These are phyloP conservation scores for Pandion haliaetus DNA, from an alignment of 2,113 vertebrate species.

Conservation along the genomic window DNA sequence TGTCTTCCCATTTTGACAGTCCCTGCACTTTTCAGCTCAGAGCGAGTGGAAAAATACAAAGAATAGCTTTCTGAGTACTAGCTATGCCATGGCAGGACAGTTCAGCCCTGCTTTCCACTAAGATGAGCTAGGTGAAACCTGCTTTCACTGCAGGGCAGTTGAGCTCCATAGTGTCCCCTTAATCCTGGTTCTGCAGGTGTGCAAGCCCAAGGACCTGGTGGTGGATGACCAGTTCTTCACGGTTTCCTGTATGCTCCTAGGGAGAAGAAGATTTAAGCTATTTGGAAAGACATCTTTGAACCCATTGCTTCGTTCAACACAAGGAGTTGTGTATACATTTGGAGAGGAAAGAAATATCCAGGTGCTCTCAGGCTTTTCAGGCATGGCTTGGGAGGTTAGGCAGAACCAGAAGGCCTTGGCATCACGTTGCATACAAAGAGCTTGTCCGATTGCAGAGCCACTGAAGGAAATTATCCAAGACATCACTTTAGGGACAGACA, in stretches of 20 bases:
- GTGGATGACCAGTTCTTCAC: not conserved
- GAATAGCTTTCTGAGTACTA: not conserved
- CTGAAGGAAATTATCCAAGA: not conserved
- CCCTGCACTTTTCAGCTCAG: not conserved
- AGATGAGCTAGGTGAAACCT: not conserved
- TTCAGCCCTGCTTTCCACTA: not conserved
- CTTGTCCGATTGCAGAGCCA: not conserved
- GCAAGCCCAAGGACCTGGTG: not conserved
- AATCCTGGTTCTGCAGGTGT: not conserved
- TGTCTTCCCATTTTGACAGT: not conserved
- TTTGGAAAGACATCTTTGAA: not conserved
- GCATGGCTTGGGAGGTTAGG: not conserved
- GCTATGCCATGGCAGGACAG: not conserved
- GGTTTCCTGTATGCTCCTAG: not conserved
- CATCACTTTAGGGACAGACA: not conserved
- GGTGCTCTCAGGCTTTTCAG: not conserved
- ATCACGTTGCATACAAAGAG: not conserved
- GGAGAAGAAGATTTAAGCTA: not conserved
- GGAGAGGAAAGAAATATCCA: not conserved
- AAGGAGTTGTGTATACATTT: not conserved
- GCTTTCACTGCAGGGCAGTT: not conserved
- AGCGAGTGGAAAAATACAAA: not conserved
- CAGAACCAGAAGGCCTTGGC: not conserved
- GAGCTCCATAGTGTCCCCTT: not conserved
- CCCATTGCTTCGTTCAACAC: not conserved